These are phyloP conservation scores for Caenorhabditis tropicalis DNA, from an alignment of 1,140 invertebrate genomes.

Conservation along the genomic window DNA sequence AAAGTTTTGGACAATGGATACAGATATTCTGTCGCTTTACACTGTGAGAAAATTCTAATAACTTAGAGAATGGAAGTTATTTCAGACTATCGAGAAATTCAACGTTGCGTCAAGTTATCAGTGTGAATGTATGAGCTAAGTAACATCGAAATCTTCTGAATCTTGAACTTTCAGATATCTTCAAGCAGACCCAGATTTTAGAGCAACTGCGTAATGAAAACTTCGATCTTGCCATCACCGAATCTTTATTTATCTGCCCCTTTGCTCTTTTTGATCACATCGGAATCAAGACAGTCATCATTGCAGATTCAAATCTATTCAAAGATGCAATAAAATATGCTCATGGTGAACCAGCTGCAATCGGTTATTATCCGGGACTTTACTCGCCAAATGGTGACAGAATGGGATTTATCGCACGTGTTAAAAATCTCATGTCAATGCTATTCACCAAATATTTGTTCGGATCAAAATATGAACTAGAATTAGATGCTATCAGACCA, in stretches of 20 bases:
- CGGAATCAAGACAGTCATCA: constrained; percentile 29
- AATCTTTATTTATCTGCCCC: constrained; percentile 15
- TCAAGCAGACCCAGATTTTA: not conserved
- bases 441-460: not conserved
- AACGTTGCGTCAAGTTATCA: not conserved
- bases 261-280: constrained; percentile 27
- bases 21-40: not conserved
- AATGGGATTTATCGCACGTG: constrained; percentile 29
- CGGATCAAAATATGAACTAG: not conserved
- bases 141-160: not conserved
- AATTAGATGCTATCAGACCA: not conserved
- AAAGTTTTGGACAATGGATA: not conserved
- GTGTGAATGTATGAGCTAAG: constrained; percentile 26
- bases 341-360: constrained; percentile 31
- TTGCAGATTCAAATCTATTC: constrained; percentile 2
- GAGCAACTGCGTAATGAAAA: not conserved
- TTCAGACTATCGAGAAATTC: not conserved
- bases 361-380: constrained; percentile 20
- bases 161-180: constrained; percentile 27
- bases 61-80: not conserved
- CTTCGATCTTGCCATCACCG: constrained; percentile 18
- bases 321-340: constrained; percentile 26
- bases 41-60: not conserved
- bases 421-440: not conserved
- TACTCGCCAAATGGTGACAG: not conserved